Evolutionary conservation across 1,140 invertebrate species (phyloP), one percentile per base, ranked within the genome.

Genomic region (Macrobrachium rosenbergii): DNA sequence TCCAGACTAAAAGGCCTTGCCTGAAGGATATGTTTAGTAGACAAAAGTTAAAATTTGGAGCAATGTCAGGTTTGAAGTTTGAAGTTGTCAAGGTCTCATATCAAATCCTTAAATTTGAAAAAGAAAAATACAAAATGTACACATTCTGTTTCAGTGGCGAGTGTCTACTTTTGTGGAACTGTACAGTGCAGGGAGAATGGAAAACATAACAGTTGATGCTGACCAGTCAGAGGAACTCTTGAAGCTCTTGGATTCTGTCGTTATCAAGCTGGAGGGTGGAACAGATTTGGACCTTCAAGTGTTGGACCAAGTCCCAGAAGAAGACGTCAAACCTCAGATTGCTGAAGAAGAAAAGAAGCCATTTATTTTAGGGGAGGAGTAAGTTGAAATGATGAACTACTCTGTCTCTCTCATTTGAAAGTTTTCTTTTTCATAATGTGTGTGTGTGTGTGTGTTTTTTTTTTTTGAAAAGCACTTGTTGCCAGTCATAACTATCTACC

Each of bases 191-290:
- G 95, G 94, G 2, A 94, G 95, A 84, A 93, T 99, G 75, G 95
- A 96, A 62, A 94, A 94, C 88, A 94, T 98, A 3, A 94, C 94
- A 8, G 94, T 99, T 0, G 99, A 99, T 92, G 95, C 96, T 16
- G 95, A 97, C 77, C 96, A 98, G 91, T 94, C 96, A 0, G 97
- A 98, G 79, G 94, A 95, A 59, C 93, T 99, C 45, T 94, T 99
- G 16, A 95, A 96, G 90, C 93, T 99, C 7, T 93, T 99, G 60
- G 99, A 99, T 92, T 96, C 97, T 88, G 98, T 98, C 63, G 98
- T 99, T 2, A 98, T 99, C 87, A 97, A 98, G 92, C 93, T 99
- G 19, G 99, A 99, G 93, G 98, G 98, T 72, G 99, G 99, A 6
- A 96, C 95, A n/a, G 98, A 99, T 89, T 95, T 97, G 90, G 98